Conservation (phyloP, 2,888 invertebrate species). For the Plebejus argus region DNA sequence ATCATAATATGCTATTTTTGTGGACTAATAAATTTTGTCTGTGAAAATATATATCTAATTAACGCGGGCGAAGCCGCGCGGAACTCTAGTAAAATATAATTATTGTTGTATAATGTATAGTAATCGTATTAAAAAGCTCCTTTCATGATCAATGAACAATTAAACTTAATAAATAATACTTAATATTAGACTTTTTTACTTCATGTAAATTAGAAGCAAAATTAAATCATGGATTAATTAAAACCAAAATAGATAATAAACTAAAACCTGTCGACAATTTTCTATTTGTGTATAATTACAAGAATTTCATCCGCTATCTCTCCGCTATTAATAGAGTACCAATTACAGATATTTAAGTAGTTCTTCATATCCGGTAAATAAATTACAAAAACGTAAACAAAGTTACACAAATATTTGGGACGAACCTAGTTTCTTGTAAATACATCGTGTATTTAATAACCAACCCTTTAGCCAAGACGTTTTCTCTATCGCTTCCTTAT, state of each 20-base stretch:
- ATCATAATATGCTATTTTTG: no score
- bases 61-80: no score
- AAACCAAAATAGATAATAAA: background rate
- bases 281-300: slow-evolving; percentile 20
- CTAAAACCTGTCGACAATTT: background rate
- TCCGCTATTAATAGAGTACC: slow-evolving; percentile 1
- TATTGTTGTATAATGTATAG: no score
- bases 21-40: no score
- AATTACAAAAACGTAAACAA: background rate
- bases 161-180: background rate
- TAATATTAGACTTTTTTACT: background rate
- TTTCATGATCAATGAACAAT: no score
- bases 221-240: background rate
- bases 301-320: slow-evolving; percentile 2
- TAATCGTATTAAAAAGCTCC: no score
- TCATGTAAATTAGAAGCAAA: background rate
- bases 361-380: slow-evolving; percentile 1
- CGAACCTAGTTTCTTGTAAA: background rate
- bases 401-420: background rate
- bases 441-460: no score
- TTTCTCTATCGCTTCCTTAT: no score
- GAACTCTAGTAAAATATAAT: no score
- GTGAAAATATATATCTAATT: no score
- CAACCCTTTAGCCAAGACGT: no score
- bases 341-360: slow-evolving; percentile 14